A percentile compares a stretch with the other conserved stretches of the same genome.
These are phyloP conservation scores for Callipepla californica DNA, from an alignment of 2,113 vertebrate species.

Conservation along the genomic window DNA sequence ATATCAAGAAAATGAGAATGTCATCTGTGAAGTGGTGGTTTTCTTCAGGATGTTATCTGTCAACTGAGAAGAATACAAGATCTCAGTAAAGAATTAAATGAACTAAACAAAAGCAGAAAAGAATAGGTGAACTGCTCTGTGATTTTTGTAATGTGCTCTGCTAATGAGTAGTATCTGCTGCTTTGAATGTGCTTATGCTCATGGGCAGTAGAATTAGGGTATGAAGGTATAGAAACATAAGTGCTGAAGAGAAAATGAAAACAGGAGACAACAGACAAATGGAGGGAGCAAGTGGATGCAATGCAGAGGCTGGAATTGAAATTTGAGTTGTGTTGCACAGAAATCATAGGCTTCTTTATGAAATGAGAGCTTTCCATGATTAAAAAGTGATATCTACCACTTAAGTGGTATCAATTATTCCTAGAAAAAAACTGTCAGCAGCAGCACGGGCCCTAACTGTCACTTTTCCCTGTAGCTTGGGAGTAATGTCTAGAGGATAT, in stretches of 20 bases:
- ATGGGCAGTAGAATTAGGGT: background rate
- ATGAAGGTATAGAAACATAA: background rate
- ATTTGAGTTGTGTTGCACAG: background rate
- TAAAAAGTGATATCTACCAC: background rate
- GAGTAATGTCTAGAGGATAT: background rate
- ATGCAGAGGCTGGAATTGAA: background rate
- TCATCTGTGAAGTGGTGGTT: background rate
- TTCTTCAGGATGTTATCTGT: background rate
- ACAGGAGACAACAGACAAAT: background rate
- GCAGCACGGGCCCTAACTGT: background rate
- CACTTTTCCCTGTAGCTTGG: background rate
- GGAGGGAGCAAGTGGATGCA: background rate
- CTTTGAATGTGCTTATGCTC: background rate
- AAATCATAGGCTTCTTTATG: background rate
- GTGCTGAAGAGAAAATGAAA: background rate
- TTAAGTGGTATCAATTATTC: background rate
- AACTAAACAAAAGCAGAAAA: background rate
- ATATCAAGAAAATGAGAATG: background rate
- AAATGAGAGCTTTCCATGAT: background rate
- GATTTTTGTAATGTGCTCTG: background rate
- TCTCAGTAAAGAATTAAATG: background rate
- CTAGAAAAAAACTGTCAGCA: background rate
- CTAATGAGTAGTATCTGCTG: background rate
- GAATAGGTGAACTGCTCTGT: background rate
- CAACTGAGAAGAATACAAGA: background rate